phyloP scores from a whole-genome alignment of 2,113 vertebrate genomes.

The Gymnarchus niloticus region DNA sequence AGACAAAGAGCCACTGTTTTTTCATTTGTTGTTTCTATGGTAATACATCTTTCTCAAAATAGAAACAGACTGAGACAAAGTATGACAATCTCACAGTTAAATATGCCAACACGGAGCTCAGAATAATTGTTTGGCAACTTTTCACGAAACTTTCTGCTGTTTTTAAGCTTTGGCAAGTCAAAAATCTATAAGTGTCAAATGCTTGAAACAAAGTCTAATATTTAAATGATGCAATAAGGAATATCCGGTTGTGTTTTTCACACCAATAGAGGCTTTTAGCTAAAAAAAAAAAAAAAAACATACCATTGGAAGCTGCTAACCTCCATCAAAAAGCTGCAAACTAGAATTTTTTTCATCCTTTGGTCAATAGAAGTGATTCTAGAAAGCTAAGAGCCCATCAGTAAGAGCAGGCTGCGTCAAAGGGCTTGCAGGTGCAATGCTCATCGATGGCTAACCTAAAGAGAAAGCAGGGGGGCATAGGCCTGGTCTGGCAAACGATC shows the following conservation, averaged over 20 bases:
- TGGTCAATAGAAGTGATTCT: neutral
- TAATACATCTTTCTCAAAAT: neutral
- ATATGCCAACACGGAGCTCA: neutral
- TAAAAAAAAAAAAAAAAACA: neutral
- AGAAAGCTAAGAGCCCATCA: neutral
- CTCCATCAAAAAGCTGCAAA: neutral
- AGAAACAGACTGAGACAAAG: neutral
- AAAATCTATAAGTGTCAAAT: neutral
- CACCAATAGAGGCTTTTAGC: neutral
- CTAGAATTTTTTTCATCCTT: neutral
- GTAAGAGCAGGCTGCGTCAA: too few relatives aligned
- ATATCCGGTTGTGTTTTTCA: neutral
- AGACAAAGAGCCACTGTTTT: neutral
- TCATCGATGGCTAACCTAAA: neutral
- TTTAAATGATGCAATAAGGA: neutral
- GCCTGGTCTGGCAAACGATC: too few relatives aligned
- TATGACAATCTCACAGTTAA: neutral
- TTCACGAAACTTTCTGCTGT: neutral
- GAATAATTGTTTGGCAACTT: neutral
- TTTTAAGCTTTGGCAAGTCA: neutral
- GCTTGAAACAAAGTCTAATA: neutral
- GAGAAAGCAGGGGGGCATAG: neutral
- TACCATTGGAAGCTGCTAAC: neutral
- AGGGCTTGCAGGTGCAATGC: neutral
- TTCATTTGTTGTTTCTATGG: neutral